Base-by-base conservation (phyloP, 2,797 vertebrate species). In the Coregonus sp. region DNA sequence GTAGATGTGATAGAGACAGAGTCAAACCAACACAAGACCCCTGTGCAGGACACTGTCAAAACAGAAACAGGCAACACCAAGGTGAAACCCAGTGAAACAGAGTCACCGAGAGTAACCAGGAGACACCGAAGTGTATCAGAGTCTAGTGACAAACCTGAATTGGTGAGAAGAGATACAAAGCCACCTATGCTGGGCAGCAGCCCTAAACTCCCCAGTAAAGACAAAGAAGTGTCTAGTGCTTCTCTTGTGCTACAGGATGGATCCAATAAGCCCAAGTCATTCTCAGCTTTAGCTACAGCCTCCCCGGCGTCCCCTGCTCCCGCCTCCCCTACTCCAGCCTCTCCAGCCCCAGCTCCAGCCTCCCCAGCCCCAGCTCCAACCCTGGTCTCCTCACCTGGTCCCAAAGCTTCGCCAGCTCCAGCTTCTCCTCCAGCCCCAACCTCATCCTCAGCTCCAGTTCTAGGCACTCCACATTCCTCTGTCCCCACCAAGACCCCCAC, bases 161-260 rank as follows among this genome's bases (percentile, higher is more conserved):
- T 76, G 33, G 35, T 75, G 12, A 80, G 68, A 81, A 79, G 84
- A 75, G 85, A 93, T 80, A 89, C 75, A 75, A 88, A 89, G 37
- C 80, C 86, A 56, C 87, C 89, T 29, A 89, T 90, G 83, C 86
- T 93, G 0, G 90, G 89, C 63, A 87, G 85, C 54, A 86, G 90
- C 18, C 89, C 92, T 66, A 94, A 87, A 86, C 61, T 85, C 47
- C 86, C 90, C 15, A 93, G 90, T 85, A 95, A 94, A 77, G 95
- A 95, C 33, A 89, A 92, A 83, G 93, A 95, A 78, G 91, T 93
- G 75, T 94, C 94, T 69, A 93, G 93, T 40, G 89, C 94, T 76
- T 84, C 94, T 0, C 89, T 94, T 77, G 80, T 94, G 69, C 92
- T 94, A 84, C 83, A 91, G 25, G 93, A 95, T 76, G 86, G 82